Evolutionary conservation across 2,888 invertebrate species (phyloP), one percentile per base, ranked within the genome.

Genomic region (Sussaba pulchella): DNA sequence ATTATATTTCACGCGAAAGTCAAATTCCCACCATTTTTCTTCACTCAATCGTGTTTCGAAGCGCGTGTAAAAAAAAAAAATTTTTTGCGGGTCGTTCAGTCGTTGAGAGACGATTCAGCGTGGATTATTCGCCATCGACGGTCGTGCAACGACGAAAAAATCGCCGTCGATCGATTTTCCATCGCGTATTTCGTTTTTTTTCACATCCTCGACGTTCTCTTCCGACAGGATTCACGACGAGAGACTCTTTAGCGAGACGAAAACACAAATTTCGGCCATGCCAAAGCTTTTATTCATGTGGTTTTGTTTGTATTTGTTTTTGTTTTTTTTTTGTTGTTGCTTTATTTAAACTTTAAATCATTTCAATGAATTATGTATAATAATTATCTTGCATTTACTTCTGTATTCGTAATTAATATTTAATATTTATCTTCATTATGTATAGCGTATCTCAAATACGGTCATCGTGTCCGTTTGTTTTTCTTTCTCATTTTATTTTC

Each of bases 281-380:
- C n/a, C n/a, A n/a, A n/a, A n/a, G n/a, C n/a, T n/a, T n/a, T n/a
- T n/a, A n/a, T n/a, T n/a, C n/a, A n/a, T n/a, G n/a, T n/a, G n/a
- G n/a, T n/a, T n/a, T n/a, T n/a, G n/a, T n/a, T n/a, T n/a, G n/a
- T 64, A 82, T 81, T 69, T 83, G 78, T 50, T 86, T 82, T 83
- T 83, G 84, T 84, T 85, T 81, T 87, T 86, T 81, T 85, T 72
- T 76, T 74, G 63, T 63, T 76, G 78, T 78, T 64, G 78, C 83
- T 90, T 89, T 89, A 89, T 90, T 89, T 85, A 89, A 89, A 89
- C 88, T 89, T 90, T 87, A 86, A 90, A 88, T 87, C 87, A 89
- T 88, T 89, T 87, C 85, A 88, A 87, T 89, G 86, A 89, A 88
- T 87, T 88, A 89, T 89, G 85, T 90, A 89, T 89, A 88, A 88